phyloP scores from a whole-genome alignment of 2,113 vertebrate species.

The Pardalotus punctatus region DNA sequence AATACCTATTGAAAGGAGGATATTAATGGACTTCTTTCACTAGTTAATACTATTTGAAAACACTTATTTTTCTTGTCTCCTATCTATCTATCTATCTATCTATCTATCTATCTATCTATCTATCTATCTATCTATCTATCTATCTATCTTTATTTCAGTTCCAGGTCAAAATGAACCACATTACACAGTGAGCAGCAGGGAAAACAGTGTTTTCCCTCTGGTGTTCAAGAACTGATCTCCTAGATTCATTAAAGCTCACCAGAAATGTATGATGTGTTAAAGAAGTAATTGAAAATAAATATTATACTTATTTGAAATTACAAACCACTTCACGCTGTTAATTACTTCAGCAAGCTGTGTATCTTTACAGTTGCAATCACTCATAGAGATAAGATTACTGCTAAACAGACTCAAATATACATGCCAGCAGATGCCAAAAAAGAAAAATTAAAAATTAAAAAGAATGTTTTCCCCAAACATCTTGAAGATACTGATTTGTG shows the following conservation, averaged over 20 bases:
- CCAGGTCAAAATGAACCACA: neutral
- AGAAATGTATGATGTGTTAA: neutral
- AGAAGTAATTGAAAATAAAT: conserved; percentile 45
- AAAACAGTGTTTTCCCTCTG: neutral
- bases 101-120: fast-evolving
- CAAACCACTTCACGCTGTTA: conserved; percentile 47
- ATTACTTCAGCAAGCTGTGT: conserved; percentile 33
- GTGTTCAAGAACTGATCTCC: neutral
- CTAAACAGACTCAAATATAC: conserved; percentile 1
- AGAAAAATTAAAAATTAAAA: neutral
- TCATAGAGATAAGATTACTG: neutral
- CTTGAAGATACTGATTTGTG: neutral
- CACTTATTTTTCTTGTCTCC: neutral
- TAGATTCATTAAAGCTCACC: neutral
- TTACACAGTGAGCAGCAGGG: neutral
- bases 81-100: neutral
- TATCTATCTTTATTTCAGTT: neutral
- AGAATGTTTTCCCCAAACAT: neutral
- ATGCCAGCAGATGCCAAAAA: neutral
- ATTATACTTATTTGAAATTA: conserved; percentile 47
- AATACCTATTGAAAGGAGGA: neutral
- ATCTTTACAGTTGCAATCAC: conserved; percentile 50
- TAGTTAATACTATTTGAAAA: neutral
- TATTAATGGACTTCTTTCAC: neutral
- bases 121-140: neutral